Base-by-base conservation (phyloP, 1,140 invertebrate species). In the Notospermus geniculatus region DNA sequence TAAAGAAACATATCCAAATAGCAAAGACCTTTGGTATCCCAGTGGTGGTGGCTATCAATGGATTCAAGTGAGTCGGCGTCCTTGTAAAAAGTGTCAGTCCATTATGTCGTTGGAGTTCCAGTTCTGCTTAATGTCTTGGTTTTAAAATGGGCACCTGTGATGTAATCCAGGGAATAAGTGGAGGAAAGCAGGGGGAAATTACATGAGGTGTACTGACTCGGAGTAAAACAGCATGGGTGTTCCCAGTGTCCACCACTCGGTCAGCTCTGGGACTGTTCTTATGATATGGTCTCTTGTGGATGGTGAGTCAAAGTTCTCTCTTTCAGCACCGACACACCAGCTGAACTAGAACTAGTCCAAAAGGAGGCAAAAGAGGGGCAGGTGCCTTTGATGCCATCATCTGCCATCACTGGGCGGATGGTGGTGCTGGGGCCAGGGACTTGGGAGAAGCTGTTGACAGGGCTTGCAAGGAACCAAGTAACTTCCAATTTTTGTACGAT, bases 21-120 rank as follows among this genome's bases (percentile, higher is more conserved):
- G 92, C 91, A 1, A 84, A 82, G 23, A 90, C 91, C 76, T 97
- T 91, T 83, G 91, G 93, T 29, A 84, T 99, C 27, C 94, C 95
- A 1, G 93, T 97, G 15, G 88, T 99, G n/a, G 92, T 99, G 0
- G 92, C 92, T 2, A 87, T 99, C 45, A 99, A 99, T 80, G 83
- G 84, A 63, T 92, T 95, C 79, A 78, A 82, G 90, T 94, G 83
- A 86, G 88, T 72, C n/a, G 4, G 19, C 46, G 4, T 23, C 64
- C 52, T 59, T 62, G 54, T 63, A n/a, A n/a, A n/a, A n/a, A n/a
- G n/a, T n/a, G n/a, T n/a, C n/a, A n/a, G n/a, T n/a, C n/a, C n/a
- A n/a, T n/a, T n/a, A n/a, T n/a, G n/a, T n/a, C n/a, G n/a, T n/a
- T n/a, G n/a, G n/a, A n/a, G n/a, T n/a, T n/a, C n/a, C n/a, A n/a